phyloP scores from a whole-genome alignment of 2,888 invertebrate species.

The Drosophila monieri region DNA sequence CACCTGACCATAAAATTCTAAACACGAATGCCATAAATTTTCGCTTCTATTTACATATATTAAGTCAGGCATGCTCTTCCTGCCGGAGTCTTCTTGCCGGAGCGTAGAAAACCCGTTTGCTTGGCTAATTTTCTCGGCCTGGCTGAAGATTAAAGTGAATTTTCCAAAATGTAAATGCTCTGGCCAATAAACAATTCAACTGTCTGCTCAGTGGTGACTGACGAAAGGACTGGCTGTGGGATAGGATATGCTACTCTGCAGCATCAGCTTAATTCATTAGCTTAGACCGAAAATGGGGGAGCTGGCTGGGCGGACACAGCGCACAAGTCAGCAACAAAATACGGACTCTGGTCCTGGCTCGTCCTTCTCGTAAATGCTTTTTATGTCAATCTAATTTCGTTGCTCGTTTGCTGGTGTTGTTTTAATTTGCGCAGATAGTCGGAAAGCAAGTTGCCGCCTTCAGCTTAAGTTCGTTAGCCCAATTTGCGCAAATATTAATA shows the following conservation, averaged over 20 bases:
- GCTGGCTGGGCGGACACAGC: background rate
- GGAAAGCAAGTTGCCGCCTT: slow-evolving; percentile 43
- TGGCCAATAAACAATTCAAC: slow-evolving; percentile 65
- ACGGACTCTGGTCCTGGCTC: slow-evolving; percentile 3
- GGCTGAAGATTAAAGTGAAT: slow-evolving; percentile 51
- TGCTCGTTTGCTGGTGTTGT: slow-evolving; percentile 76
- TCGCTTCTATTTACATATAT: slow-evolving; percentile 76
- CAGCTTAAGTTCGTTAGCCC: slow-evolving; percentile 76
- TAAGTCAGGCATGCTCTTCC: slow-evolving; percentile 34
- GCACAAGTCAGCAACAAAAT: slow-evolving; percentile 14
- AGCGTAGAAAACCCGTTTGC: slow-evolving; percentile 36
- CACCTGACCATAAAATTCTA: slow-evolving; percentile 64
- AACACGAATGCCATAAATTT: slow-evolving; percentile 77
- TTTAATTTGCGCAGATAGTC: slow-evolving; percentile 66
- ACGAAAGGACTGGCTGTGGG: slow-evolving; percentile 45
- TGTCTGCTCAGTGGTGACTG: slow-evolving; percentile 22
- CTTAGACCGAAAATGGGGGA: slow-evolving; percentile 38
- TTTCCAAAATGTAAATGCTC: slow-evolving; percentile 50
- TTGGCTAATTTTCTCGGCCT: background rate
- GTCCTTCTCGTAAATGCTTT: slow-evolving; percentile 56
- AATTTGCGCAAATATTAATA: slow-evolving; percentile 76
- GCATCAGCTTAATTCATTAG: slow-evolving; percentile 73
- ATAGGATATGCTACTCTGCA: slow-evolving; percentile 61
- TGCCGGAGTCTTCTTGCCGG: background rate
- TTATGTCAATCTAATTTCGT: slow-evolving; percentile 77